Base-by-base conservation (phyloP, 2,113 vertebrate species). In the Ceyx cyanopectus region DNA sequence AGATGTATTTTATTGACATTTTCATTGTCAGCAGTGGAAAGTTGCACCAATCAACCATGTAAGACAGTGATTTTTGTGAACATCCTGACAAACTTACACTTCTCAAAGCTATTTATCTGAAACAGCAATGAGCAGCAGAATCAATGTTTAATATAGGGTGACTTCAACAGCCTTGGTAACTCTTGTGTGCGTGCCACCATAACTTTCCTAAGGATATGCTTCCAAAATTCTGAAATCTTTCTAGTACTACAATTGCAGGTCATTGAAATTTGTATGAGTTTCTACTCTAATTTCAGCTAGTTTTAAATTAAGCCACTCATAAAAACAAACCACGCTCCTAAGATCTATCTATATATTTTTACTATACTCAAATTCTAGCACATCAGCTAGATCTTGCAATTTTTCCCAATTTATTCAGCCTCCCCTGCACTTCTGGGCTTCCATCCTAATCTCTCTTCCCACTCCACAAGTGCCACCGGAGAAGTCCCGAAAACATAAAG, bases 401-500 rank as follows among this genome's bases (percentile, higher is more conserved):
- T 87, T 87, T 91, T 79, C 78, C 32, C 23, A 82, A 34, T 94
- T 93, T 95, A 93, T 90, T 53, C 62, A 92, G 3, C 83, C 83
- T 95, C 87, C 90, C 43, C 85, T 93, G 76, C 57, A 75, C 9
- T 95, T 96, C 89, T 92, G 91, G 94, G 84, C 84, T 93, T 29
- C 26, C 20, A 90, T 92, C 86, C 84, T 79, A 92, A 87, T 87
- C 51, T 70, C 57, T 87, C 91, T 90, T 92, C 91, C 58, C 67
- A 92, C 85, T 85, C 74, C 45, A 89, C 74, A 94, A 92, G 70
- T 89, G 90, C 43, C 1, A 2, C 32, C 95, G 85, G 92, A 94
- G 40, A 87, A 82, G 34, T 87, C 87, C 81, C 81, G 87, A 91
- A 92, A 82, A 48, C 48, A 82, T 87, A 83, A 91, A 87, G n/a